Evolutionary conservation across 1,140 invertebrate genomes (phyloP), one percentile per base, ranked within the genome.

Genomic region (Apolygus lucorum): DNA sequence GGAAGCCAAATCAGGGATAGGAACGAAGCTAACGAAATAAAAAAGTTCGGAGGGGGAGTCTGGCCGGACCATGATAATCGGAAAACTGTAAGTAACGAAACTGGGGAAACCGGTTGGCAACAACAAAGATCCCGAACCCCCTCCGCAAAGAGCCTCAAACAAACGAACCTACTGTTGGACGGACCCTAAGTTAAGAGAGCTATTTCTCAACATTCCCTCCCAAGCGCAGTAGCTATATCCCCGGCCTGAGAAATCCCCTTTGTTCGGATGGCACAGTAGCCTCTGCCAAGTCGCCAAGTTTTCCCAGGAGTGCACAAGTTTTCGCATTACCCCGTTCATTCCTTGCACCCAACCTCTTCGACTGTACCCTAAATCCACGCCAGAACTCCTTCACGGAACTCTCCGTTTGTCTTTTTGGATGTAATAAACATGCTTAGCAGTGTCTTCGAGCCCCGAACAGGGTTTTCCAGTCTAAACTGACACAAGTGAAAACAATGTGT

Each of bases 311-410:
- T 67, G n/a, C 26, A 28, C 65, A 49, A 67, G 65, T 67, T 67
- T 67, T 49, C 28, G n/a, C 65, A 67, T 42, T 67, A 42, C 65
- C 65, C 65, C n/a, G n/a, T n/a, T n/a, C n/a, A n/a, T n/a, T n/a
- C n/a, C n/a, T n/a, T n/a, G n/a, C n/a, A n/a, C n/a, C n/a, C n/a
- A n/a, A n/a, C n/a, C n/a, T n/a, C 28, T 27, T 17, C 21, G 26
- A 63, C 34, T 42, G 34, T 4, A 17, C 34, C 4, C 34, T 4
- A 17, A 42, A 42, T 42, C 34, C 34, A 4, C 34, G 4, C 17
- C 34, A 42, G 34, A 42, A 42, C 34, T 8, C 17, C 17, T 42
- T 42, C 34, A n/a, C n/a, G n/a, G n/a, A n/a, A n/a, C n/a, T n/a
- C n/a, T n/a, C n/a, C n/a, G n/a, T n/a, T n/a, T n/a, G n/a, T n/a